Evolutionary conservation across 2,113 vertebrate genomes (phyloP).

Genomic region (Promerops cafer): DNA sequence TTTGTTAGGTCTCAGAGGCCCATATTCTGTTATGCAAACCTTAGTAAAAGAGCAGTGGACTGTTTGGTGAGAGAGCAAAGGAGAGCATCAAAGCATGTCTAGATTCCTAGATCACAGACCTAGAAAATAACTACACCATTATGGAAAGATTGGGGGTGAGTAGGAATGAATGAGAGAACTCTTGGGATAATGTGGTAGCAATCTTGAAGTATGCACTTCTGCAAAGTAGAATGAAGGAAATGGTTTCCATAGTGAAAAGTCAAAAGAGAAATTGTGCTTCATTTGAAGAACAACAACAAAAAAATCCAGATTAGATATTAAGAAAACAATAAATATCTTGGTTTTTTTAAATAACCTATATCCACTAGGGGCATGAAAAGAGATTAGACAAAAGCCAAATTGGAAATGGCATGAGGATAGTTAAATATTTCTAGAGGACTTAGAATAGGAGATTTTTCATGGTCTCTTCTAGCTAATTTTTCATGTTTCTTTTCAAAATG

Average conservation of each 20-base stretch:
- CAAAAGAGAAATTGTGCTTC: background rate
- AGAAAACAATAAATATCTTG: background rate
- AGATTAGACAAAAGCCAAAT: background rate
- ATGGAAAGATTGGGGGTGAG: background rate
- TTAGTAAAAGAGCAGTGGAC: background rate
- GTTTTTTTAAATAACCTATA: background rate
- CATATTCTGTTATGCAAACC: background rate
- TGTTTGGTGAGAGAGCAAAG: background rate
- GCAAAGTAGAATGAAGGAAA: background rate
- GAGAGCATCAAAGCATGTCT: background rate
- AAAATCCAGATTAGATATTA: background rate
- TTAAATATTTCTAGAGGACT: background rate
- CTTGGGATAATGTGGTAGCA: background rate
- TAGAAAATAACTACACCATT: background rate
- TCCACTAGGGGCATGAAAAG: background rate
- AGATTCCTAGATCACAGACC: background rate
- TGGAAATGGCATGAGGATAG: background rate
- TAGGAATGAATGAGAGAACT: background rate
- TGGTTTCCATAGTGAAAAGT: background rate
- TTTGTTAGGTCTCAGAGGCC: background rate
- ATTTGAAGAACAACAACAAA: background rate
- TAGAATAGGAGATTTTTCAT: background rate
- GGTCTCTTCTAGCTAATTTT: background rate
- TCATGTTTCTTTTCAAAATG: background rate
- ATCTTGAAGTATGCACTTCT: background rate